Evolutionary conservation across 2,113 vertebrate genomes (phyloP).

Genomic region (Corvus cornix): DNA sequence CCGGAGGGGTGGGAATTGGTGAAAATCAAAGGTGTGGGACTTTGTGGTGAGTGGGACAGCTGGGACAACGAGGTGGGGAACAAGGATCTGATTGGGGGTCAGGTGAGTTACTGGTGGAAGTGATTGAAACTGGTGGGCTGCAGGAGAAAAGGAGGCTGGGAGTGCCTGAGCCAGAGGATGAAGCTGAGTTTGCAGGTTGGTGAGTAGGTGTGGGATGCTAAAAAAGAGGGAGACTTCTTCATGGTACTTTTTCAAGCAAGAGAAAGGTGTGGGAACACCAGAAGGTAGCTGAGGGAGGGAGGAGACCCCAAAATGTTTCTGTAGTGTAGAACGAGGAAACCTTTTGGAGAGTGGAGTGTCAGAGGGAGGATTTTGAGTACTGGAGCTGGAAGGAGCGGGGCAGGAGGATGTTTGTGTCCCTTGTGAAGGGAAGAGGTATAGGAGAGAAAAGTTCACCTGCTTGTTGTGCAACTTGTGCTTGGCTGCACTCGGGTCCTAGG

Average conservation of each 20-base stretch:
- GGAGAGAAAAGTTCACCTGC: not conserved
- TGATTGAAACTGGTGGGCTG: not conserved
- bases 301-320: not conserved
- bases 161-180: fast-evolving
- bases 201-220: fast-evolving
- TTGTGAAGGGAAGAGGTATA: not conserved
- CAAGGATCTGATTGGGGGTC: not conserved
- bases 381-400: not conserved
- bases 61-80: not conserved
- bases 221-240: not conserved
- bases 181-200: not conserved
- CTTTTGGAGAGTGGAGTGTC: not conserved
- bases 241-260: fast-evolving
- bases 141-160: not conserved
- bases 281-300: too few species aligned
- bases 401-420: not conserved
- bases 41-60: not conserved
- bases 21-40: not conserved
- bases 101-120: not conserved
- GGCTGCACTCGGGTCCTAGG: not conserved
- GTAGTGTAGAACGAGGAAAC: fast-evolving
- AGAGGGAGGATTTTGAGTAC: not conserved
- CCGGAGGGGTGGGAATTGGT: not conserved
- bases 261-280: not conserved
- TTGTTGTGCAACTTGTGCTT: not conserved